Evolutionary conservation across 2,888 invertebrate genomes (phyloP).

Genomic region (Oscheius sp.): DNA sequence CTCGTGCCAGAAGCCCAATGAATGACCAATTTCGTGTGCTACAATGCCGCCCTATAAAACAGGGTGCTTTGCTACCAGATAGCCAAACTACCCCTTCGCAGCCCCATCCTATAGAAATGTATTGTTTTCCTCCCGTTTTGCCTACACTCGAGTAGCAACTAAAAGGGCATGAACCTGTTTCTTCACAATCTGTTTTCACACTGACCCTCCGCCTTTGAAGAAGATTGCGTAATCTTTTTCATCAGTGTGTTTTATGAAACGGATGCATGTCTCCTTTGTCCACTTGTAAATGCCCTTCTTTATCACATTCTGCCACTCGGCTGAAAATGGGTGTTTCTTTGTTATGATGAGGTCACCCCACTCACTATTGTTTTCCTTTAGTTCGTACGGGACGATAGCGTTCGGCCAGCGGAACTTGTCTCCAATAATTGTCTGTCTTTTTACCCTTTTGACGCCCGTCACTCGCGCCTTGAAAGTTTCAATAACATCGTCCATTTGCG

Average conservation of each 20-base stretch:
- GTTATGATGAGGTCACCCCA: background rate
- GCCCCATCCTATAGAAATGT: constrained; percentile 62
- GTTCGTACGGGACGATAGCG: constrained; percentile 49
- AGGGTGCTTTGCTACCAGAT: background rate
- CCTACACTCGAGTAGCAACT: constrained; percentile 66
- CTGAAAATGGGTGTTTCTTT: constrained; percentile 37
- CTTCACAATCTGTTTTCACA: constrained; percentile 1
- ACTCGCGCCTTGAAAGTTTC: constrained; percentile 48
- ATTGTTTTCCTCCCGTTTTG: constrained; percentile 61
- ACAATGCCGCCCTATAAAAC: constrained; percentile 58
- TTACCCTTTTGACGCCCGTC: constrained; percentile 42
- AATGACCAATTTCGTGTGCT: constrained; percentile 64
- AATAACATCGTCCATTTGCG: constrained; percentile 54
- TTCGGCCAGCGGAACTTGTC: constrained; percentile 55
- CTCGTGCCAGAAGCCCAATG: constrained; percentile 65
- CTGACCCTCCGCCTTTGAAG: constrained; percentile 55
- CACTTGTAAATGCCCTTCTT: constrained; percentile 57
- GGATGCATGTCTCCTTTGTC: constrained; percentile 60
- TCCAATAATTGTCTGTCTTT: constrained; percentile 53
- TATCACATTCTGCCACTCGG: constrained; percentile 52
- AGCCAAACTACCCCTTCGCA: constrained; percentile 52
- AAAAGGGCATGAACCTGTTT: background rate
- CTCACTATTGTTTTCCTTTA: constrained; percentile 48
- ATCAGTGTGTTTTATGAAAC: constrained; percentile 44
- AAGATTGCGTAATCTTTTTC: constrained; percentile 49